Conservation (phyloP, 92 coral and sea anemone genomes). For the Bergia sp. region DNA sequence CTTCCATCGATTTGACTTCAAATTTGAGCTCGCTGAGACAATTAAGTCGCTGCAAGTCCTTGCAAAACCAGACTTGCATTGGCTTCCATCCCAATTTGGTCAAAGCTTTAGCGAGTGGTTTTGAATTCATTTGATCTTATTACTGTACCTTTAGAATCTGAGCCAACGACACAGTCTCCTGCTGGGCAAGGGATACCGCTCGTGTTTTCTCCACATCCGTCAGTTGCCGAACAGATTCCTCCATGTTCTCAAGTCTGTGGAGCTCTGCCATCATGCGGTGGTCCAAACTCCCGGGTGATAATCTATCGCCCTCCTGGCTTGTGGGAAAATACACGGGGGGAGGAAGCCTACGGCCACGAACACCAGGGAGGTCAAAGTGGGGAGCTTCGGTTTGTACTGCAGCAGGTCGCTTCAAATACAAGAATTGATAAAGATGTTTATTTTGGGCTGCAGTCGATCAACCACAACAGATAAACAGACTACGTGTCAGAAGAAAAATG, state of each 20-base stretch:
- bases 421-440: background rate
- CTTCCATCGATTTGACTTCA: too few relatives aligned
- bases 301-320: constrained; percentile 78
- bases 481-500: too few relatives aligned
- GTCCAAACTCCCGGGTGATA: constrained; percentile 97
- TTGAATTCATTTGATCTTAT: too few relatives aligned
- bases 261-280: constrained; percentile 90
- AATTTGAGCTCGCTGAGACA: too few relatives aligned
- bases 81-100: too few relatives aligned
- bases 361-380: constrained; percentile 47
- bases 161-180: constrained; percentile 96
- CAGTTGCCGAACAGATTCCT: constrained; percentile 95
- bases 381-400: constrained; percentile 41
- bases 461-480: too few relatives aligned
- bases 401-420: constrained; percentile 54
- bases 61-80: too few relatives aligned
- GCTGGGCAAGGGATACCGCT: constrained; percentile 90
- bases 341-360: constrained; percentile 56
- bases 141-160: constrained; percentile 89
- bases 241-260: constrained; percentile 92
- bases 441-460: too few relatives aligned
- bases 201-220: constrained; percentile 90
- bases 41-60: too few relatives aligned
- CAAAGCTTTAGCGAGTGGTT: too few relatives aligned
- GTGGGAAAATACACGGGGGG: constrained; percentile 64